Percentiles rank a stretch among this genome's conserved stretches.
phyloP scores from a whole-genome alignment of 2,113 vertebrate genomes.

The Fregata magnificens region DNA sequence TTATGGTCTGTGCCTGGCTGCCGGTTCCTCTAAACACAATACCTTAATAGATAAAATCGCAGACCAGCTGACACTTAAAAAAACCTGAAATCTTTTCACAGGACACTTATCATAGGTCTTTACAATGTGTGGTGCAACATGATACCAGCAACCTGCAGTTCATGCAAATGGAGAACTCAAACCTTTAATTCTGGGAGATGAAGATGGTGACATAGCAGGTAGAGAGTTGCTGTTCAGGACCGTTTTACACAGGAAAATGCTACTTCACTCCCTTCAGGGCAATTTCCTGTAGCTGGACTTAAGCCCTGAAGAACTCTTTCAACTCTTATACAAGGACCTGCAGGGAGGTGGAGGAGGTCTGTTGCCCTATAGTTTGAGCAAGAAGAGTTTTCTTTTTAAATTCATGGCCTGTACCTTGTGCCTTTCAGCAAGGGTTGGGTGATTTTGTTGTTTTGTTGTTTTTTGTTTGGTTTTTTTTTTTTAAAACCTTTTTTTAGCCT shows the following conservation, averaged over 20 bases:
- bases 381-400: neutral
- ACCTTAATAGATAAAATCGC: neutral
- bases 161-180: neutral
- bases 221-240: neutral
- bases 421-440: neutral
- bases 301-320: neutral
- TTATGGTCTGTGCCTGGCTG: neutral
- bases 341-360: neutral
- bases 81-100: neutral
- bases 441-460: neutral
- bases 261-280: neutral
- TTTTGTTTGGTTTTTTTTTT: neutral
- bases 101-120: neutral
- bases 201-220: neutral
- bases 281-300: neutral
- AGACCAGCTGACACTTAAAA: neutral
- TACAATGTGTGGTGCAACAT: neutral
- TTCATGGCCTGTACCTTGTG: neutral
- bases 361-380: neutral
- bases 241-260: neutral
- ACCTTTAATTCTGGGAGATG: neutral
- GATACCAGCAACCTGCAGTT: neutral
- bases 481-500: neutral
- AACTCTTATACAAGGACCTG: neutral
- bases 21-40: neutral